These are phyloP conservation scores for Drosophila orosa DNA, from an alignment of 1,140 invertebrate genomes.

Conservation along the genomic window DNA sequence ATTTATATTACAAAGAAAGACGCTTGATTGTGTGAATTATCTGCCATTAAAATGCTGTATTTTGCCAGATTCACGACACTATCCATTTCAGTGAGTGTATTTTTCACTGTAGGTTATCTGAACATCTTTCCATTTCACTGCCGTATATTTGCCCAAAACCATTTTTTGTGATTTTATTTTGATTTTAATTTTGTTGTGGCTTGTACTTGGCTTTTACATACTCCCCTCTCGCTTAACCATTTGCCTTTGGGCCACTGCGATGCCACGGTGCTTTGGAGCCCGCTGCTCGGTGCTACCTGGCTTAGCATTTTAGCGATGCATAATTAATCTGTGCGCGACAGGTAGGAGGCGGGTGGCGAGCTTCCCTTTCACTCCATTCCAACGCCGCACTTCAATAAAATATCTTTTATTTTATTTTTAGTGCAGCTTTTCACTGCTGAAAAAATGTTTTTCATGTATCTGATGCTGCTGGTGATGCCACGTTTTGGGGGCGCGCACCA, in stretches of 20 bases:
- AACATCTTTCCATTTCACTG: constrained; percentile 6
- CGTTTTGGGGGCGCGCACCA: constrained; percentile 12
- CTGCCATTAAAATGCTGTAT: not conserved
- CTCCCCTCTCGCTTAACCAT: not conserved
- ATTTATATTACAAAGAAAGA: no score
- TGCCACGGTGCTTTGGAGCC: constrained; percentile 30
- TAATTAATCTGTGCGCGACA: constrained; percentile 64
- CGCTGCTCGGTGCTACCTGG: constrained; percentile 55
- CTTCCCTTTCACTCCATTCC: constrained; percentile 34
- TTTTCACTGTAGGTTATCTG: not conserved
- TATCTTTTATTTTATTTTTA: constrained; percentile 82
- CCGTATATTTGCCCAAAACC: constrained; percentile 30
- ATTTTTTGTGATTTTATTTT: constrained; percentile 53
- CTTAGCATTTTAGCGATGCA: constrained; percentile 81
- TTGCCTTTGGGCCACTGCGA: constrained; percentile 8
- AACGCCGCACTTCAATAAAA: constrained; percentile 75
- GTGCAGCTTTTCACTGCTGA: constrained; percentile 66
- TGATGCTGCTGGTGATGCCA: constrained; percentile 69
- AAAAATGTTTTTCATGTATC: constrained; percentile 78
- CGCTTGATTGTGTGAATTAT: not conserved
- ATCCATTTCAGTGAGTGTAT: constrained; percentile 1
- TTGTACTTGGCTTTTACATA: constrained; percentile 77
- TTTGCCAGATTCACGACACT: no score
- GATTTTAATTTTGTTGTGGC: constrained; percentile 71
- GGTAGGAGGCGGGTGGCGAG: constrained; percentile 21